Percentiles rank a stretch among this genome's conserved stretches.
phyloP scores from a whole-genome alignment of 2,113 vertebrate genomes.

The Donacobius atricapilla region DNA sequence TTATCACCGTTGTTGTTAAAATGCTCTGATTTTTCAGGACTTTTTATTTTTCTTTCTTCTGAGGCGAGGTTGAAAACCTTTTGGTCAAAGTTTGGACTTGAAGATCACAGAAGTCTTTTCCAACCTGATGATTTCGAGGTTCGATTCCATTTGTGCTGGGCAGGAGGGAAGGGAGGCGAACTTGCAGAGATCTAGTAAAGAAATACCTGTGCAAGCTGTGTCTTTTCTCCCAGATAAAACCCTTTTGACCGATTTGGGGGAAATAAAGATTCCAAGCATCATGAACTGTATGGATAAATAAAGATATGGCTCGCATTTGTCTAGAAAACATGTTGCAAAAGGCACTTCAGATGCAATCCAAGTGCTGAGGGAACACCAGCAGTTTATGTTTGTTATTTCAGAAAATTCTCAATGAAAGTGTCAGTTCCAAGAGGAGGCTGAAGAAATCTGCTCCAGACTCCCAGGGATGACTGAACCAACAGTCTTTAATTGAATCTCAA shows the following conservation, averaged over 20 bases:
- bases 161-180: not conserved
- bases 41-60: not conserved
- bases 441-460: slow-evolving; percentile 58
- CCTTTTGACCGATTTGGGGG: not conserved
- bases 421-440: slow-evolving; percentile 38
- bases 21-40: not conserved
- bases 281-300: not conserved
- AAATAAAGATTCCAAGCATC: not conserved
- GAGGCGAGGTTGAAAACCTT: not conserved
- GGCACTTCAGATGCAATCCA: not conserved
- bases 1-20: not conserved
- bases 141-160: not conserved
- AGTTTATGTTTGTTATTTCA: slow-evolving; percentile 54
- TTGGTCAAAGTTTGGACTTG: not conserved
- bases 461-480: slow-evolving; percentile 31
- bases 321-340: not conserved
- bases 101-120: not conserved
- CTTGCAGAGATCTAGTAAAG: not conserved
- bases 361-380: not conserved
- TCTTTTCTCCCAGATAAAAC: not conserved
- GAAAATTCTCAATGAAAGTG: slow-evolving; percentile 51
- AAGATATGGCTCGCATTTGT: not conserved
- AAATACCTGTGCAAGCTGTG: not conserved
- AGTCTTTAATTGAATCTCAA: slow-evolving; percentile 71
- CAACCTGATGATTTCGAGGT: not conserved